Percentiles rank a stretch among this genome's conserved stretches.
phyloP scores from a whole-genome alignment of 2,797 vertebrate genomes.

The Malurus splendens region DNA sequence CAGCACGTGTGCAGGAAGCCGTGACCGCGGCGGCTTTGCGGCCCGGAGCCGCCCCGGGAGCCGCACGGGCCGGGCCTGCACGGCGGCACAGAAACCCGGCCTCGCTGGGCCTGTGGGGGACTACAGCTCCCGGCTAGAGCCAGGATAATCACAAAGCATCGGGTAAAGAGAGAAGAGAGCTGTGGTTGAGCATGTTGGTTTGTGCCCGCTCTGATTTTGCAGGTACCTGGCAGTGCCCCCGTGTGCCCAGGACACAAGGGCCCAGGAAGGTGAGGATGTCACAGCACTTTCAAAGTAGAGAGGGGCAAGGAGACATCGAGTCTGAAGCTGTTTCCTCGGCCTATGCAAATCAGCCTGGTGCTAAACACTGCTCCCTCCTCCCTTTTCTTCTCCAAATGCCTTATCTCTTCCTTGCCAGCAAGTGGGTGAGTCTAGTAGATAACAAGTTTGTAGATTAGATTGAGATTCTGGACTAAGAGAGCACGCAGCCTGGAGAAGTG shows the following conservation, averaged over 20 bases:
- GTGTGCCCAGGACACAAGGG: neutral
- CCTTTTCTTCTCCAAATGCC: neutral
- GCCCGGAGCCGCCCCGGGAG: accelerated
- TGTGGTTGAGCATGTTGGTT: neutral
- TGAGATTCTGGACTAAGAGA: neutral
- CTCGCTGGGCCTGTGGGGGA: accelerated
- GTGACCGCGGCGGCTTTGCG: accelerated
- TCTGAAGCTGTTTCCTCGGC: neutral
- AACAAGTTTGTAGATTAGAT: neutral
- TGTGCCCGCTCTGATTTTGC: neutral
- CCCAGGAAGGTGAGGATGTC: neutral
- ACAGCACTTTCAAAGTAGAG: neutral
- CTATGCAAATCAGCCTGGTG: neutral
- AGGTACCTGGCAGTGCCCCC: accelerated
- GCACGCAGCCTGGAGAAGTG: neutral
- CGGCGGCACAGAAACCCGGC: accelerated
- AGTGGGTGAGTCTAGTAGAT: neutral
- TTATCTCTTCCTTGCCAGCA: neutral
- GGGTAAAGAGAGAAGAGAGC: neutral
- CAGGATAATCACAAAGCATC: neutral
- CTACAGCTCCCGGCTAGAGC: neutral
- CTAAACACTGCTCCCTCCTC: neutral
- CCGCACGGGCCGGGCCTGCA: accelerated
- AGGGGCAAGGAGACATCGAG: neutral
- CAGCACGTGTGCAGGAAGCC: neutral